These are phyloP conservation scores for Scolanthus callimorphus DNA, from an alignment of 92 coral and sea anemone species.

Conservation along the genomic window DNA sequence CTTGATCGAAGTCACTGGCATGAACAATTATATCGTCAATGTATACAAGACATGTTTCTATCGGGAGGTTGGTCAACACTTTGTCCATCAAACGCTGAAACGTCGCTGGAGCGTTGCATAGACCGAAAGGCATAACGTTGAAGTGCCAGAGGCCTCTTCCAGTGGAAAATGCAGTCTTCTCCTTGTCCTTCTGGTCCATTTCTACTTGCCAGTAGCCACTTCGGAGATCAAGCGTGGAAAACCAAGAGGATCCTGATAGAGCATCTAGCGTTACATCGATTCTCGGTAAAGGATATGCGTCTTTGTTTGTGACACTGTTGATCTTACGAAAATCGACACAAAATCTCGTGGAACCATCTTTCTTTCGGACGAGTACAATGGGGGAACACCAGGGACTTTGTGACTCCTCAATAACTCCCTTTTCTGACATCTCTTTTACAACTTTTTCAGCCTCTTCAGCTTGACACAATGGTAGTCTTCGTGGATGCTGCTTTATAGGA, in stretches of 20 bases:
- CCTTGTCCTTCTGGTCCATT: conserved; percentile 1
- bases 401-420: too few relatives aligned
- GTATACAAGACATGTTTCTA: too few relatives aligned
- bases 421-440: too few relatives aligned
- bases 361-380: not conserved
- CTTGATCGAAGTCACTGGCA: too few relatives aligned
- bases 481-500: not conserved
- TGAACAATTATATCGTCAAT: too few relatives aligned
- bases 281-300: not conserved
- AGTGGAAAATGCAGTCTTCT: too few relatives aligned
- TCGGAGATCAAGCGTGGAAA: not conserved
- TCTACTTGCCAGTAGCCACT: not conserved
- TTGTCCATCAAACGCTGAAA: too few relatives aligned
- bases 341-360: not conserved
- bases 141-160: too few relatives aligned
- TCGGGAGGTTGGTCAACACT: too few relatives aligned
- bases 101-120: too few relatives aligned
- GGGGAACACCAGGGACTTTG: not conserved
- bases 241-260: not conserved
- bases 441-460: not conserved
- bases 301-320: not conserved
- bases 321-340: not conserved
- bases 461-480: not conserved
- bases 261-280: not conserved
- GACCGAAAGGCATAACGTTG: not conserved